Evolutionary conservation across 1,140 invertebrate genomes (phyloP).

Genomic region (Antheraea mylitta): DNA sequence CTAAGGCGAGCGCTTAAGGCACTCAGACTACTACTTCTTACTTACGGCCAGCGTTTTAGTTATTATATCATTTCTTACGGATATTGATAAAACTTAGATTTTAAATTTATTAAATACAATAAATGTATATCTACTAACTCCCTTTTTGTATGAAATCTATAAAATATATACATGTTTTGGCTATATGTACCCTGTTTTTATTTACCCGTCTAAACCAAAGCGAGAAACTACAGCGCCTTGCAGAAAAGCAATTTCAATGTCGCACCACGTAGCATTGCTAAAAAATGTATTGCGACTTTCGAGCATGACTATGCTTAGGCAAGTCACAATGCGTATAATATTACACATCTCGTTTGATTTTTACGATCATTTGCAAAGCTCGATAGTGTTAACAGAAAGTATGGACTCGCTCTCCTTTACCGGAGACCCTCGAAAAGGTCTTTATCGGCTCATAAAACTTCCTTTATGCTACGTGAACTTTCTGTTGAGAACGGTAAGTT

Average conservation of each 20-base stretch:
- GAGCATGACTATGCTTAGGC: neutral
- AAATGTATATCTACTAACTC: too few species aligned
- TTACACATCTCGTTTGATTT: conserved; percentile 23
- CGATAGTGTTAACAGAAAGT: conserved; percentile 30
- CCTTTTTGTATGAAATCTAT: too few species aligned
- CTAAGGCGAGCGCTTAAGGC: too few species aligned
- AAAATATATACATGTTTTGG: too few species aligned
- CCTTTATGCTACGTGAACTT: conserved; percentile 61
- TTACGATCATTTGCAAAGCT: conserved; percentile 41
- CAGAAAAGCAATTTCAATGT: neutral
- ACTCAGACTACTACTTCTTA: too few species aligned
- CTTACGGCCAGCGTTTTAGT: too few species aligned
- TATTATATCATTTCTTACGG: too few species aligned
- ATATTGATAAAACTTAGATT: too few species aligned
- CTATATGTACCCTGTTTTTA: too few species aligned
- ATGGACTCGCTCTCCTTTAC: conserved; percentile 39
- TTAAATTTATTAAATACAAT: too few species aligned
- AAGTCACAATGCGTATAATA: neutral
- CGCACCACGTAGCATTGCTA: neutral
- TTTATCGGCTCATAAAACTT: conserved; percentile 72
- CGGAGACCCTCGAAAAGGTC: conserved; percentile 60
- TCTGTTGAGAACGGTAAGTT: conserved; percentile 56
- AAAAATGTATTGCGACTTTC: neutral
- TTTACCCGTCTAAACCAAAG: neutral
- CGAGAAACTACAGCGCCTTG: neutral